A percentile compares a stretch with the other conserved stretches of the same genome.
phyloP scores from a whole-genome alignment of 1,140 invertebrate genomes.

The Laodelphax striatellus region DNA sequence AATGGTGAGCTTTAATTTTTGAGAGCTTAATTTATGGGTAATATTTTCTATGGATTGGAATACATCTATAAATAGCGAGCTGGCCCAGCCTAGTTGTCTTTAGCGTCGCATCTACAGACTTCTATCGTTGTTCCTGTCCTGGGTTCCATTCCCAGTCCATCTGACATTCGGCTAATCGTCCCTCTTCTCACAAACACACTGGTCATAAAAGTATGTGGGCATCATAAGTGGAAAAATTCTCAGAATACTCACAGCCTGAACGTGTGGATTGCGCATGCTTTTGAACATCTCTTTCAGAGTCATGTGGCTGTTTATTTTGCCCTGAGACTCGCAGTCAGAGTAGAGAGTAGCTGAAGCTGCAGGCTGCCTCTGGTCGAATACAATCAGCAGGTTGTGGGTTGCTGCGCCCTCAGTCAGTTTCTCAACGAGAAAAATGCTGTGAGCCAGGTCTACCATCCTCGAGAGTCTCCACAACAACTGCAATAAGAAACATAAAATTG shows the following conservation, averaged over 20 bases:
- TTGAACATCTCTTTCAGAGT: slow-evolving; percentile 36
- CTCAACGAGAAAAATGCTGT: slow-evolving; percentile 40
- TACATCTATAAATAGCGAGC: too few relatives aligned
- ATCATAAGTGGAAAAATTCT: too few relatives aligned
- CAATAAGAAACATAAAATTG: slow-evolving; percentile 19
- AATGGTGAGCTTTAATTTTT: too few relatives aligned
- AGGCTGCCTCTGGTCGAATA: slow-evolving; percentile 39
- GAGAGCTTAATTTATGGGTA: too few relatives aligned
- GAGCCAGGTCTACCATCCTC: slow-evolving; percentile 34
- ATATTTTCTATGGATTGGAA: too few relatives aligned
- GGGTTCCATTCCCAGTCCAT: too few relatives aligned
- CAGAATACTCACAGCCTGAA: slow-evolving; percentile 31
- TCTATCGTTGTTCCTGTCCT: too few relatives aligned
- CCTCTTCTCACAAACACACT: too few relatives aligned
- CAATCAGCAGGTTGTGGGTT: slow-evolving; percentile 39
- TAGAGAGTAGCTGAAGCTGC: slow-evolving; percentile 40
- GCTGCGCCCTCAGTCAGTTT: slow-evolving; percentile 35
- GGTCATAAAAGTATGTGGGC: too few relatives aligned
- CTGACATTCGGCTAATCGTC: too few relatives aligned
- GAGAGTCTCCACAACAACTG: slow-evolving; percentile 47
- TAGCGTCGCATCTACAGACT: too few relatives aligned
- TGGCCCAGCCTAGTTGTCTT: too few relatives aligned
- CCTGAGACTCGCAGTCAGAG: slow-evolving; percentile 43
- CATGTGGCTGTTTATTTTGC: slow-evolving; percentile 36
- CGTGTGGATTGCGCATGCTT: slow-evolving; percentile 26